Conservation (phyloP, 2,888 invertebrate species). For the Abrostola triplasia region DNA sequence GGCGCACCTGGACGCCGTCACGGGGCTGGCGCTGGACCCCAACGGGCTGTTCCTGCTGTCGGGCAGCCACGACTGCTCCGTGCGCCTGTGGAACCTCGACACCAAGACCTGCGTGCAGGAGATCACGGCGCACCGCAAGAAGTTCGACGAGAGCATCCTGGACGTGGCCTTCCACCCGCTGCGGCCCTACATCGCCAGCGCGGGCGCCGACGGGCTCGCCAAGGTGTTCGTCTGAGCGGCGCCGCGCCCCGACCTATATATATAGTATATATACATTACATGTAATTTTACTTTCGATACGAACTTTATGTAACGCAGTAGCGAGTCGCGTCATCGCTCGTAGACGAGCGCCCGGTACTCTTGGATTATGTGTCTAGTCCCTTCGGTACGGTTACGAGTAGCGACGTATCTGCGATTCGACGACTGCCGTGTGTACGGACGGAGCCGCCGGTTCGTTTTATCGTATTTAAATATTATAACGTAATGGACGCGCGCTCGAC, state of each 20-base stretch:
- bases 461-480: constrained; percentile 79
- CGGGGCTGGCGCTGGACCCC: constrained; percentile 99
- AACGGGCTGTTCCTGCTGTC: constrained; percentile 99
- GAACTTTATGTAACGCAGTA: constrained; percentile 67
- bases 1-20: constrained; percentile 99
- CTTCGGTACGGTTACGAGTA: constrained; percentile 61
- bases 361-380: constrained; percentile 72
- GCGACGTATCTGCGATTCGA: constrained; percentile 61
- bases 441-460: constrained; percentile 68
- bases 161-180: constrained; percentile 99
- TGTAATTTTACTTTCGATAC: constrained; percentile 73
- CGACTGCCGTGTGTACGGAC: constrained; percentile 61
- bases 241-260: constrained; percentile 40
- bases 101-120: constrained; percentile 99
- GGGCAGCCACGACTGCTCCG: constrained; percentile 99
- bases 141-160: constrained; percentile 99
- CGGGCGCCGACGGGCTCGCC: constrained; percentile 99
- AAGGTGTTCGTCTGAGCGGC: constrained; percentile 97
- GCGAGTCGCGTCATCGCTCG: constrained; percentile 63
- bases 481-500: constrained; percentile 75
- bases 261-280: constrained; percentile 65
- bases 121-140: constrained; percentile 99
- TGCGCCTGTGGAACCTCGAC: constrained; percentile 99
- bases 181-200: constrained; percentile 99
- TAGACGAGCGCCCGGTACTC: constrained; percentile 59